Percentiles rank a stretch among this genome's conserved stretches.
Conservation (phyloP, 2,888 invertebrate genomes). For the Tachystola acroxantha region DNA sequence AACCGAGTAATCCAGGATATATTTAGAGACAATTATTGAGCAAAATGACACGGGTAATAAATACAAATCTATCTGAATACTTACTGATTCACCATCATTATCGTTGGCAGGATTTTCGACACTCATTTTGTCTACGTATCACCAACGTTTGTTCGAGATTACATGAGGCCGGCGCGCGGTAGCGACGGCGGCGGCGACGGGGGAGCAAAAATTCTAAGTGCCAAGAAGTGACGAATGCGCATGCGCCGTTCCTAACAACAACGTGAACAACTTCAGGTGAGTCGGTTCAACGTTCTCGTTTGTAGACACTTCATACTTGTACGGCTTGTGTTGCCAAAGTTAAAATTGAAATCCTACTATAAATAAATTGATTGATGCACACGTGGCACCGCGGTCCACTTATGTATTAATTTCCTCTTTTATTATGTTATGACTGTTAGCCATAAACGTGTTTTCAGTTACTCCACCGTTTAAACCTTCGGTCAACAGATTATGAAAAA, state of each 20-base stretch:
- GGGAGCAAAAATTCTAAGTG: slow-evolving; percentile 75
- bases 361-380: too few species aligned
- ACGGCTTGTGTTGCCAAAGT: too few species aligned
- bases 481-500: too few species aligned
- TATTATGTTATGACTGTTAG: too few species aligned
- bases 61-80: slow-evolving; percentile 51
- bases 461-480: too few species aligned
- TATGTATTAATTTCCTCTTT: too few species aligned
- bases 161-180: slow-evolving; percentile 44
- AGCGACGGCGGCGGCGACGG: slow-evolving; percentile 10
- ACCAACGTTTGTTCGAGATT: slow-evolving; percentile 47
- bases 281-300: slow-evolving; percentile 42
- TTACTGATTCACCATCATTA: slow-evolving; percentile 79
- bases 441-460: too few species aligned
- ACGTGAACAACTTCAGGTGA: slow-evolving; percentile 44
- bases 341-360: too few species aligned
- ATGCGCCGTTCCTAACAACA: slow-evolving; percentile 62
- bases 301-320: slow-evolving; percentile 20
- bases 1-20: slow-evolving; percentile 35
- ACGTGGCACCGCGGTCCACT: too few species aligned
- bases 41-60: slow-evolving; percentile 20
- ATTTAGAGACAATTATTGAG: slow-evolving; percentile 16
- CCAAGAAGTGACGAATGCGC: slow-evolving; percentile 78
- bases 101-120: slow-evolving; percentile 80
- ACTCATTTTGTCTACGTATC: slow-evolving; percentile 81